These are phyloP conservation scores for Oxyruncus cristatus DNA, from an alignment of 2,113 vertebrate genomes.

Conservation along the genomic window DNA sequence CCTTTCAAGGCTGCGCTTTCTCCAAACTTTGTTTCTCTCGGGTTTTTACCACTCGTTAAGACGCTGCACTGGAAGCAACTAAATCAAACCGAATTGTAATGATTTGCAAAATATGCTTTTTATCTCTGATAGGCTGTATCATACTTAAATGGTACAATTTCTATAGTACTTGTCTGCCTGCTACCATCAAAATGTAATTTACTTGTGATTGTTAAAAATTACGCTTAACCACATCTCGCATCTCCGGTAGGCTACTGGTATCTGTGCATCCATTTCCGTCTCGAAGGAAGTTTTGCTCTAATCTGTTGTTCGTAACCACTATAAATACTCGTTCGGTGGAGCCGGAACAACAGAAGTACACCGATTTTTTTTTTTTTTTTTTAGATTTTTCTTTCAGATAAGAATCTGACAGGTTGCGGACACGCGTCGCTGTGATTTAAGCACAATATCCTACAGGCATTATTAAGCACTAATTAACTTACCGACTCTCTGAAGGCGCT, in stretches of 20 bases:
- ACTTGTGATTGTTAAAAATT: background rate
- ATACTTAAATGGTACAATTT: background rate
- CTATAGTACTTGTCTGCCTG: background rate
- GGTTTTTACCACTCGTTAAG: background rate
- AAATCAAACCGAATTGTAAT: background rate
- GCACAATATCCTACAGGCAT: background rate
- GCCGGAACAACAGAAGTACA: background rate
- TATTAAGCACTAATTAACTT: background rate
- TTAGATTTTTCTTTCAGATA: background rate
- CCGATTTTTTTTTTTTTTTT: background rate
- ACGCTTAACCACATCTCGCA: background rate
- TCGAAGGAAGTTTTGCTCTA: conserved; percentile 6
- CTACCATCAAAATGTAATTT: background rate
- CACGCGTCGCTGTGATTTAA: background rate
- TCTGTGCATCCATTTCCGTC: background rate
- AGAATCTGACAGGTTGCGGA: background rate
- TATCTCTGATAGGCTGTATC: background rate
- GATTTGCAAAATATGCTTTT: background rate
- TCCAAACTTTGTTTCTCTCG: background rate
- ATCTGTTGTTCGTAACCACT: background rate
- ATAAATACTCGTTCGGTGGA: background rate
- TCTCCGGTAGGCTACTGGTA: background rate
- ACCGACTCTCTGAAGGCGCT: background rate
- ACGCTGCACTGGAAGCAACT: background rate
- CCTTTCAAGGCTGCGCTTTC: background rate